A percentile compares a stretch with the other conserved stretches of the same genome.
These are phyloP conservation scores for Solea senegalensis DNA, from an alignment of 2,113 vertebrate genomes.

Conservation along the genomic window DNA sequence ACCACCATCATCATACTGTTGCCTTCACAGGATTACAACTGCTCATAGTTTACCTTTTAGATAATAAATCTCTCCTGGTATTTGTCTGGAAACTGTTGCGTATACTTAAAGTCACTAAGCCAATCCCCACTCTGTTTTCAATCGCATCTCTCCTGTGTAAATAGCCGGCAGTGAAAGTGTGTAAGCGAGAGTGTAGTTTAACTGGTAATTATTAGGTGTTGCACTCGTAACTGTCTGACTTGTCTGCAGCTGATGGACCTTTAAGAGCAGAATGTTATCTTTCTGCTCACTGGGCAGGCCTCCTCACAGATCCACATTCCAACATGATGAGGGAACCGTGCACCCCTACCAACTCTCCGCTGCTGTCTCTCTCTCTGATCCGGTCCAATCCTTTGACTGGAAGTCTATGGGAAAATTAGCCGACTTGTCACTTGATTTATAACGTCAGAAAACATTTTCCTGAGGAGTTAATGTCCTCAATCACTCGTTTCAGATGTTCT, in stretches of 20 bases:
- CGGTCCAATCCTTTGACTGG: not conserved
- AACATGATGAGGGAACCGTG: constrained; percentile 61
- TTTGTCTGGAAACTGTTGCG: not conserved
- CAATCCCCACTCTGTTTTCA: not conserved
- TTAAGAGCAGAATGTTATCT: constrained; percentile 47
- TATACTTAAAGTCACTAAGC: constrained; percentile 2
- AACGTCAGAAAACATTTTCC: too few species aligned
- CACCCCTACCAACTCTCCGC: constrained; percentile 3
- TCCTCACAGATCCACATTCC: constrained; percentile 66
- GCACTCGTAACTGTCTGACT: constrained; percentile 43
- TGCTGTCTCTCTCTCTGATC: not conserved
- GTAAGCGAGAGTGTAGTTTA: constrained; percentile 39
- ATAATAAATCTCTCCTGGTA: not conserved
- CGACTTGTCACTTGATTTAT: too few species aligned
- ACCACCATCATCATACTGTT: too few species aligned
- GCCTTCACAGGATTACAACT: not conserved
- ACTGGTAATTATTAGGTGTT: constrained; percentile 38
- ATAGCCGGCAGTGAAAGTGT: constrained; percentile 19
- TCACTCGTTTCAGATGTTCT: too few species aligned
- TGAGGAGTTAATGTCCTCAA: too few species aligned
- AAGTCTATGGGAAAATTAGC: too few species aligned
- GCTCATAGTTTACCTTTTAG: not conserved
- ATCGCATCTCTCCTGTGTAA: constrained; percentile 11
- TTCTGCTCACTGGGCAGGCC: constrained; percentile 44
- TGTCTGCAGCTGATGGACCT: not conserved